These are phyloP conservation scores for Drosophila mettleri DNA, from an alignment of 2,888 invertebrate genomes.

Conservation along the genomic window DNA sequence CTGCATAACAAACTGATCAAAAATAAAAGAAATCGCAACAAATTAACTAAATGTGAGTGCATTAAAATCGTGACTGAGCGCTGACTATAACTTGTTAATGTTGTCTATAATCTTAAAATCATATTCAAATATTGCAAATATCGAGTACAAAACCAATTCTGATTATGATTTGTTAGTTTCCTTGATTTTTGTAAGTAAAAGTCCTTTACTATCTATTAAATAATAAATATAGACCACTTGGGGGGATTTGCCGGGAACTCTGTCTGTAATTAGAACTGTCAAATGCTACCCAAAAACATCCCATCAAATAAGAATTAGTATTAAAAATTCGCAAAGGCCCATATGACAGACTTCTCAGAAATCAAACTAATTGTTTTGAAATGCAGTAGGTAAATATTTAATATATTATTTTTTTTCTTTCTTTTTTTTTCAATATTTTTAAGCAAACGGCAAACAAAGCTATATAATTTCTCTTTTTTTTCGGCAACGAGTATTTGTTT, in stretches of 20 bases:
- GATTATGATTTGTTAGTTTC: conserved; percentile 9
- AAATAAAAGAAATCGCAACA: conserved; percentile 3
- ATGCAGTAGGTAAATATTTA: conserved; percentile 54
- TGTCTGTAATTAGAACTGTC: neutral
- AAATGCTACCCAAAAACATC: neutral
- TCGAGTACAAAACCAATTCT: too few species aligned
- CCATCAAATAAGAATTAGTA: neutral
- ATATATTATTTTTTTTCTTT: conserved; percentile 37
- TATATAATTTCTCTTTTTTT: neutral
- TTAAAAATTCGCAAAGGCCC: neutral
- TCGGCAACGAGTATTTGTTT: conserved; percentile 19
- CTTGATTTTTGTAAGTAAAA: conserved; percentile 4
- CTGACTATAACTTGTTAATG: neutral
- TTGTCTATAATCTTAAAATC: neutral
- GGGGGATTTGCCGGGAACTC: neutral
- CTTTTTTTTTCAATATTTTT: conserved; percentile 21
- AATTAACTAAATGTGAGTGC: neutral
- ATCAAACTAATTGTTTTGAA: conserved; percentile 22
- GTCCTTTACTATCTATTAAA: neutral
- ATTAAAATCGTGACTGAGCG: neutral
- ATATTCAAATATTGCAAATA: neutral
- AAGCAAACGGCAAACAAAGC: conserved; percentile 29
- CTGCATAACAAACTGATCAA: conserved; percentile 22
- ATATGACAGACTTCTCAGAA: conserved; percentile 1
- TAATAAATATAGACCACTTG: neutral